Base-by-base conservation (phyloP, 2,888 invertebrate genomes). In the Nomada lathburiana region DNA sequence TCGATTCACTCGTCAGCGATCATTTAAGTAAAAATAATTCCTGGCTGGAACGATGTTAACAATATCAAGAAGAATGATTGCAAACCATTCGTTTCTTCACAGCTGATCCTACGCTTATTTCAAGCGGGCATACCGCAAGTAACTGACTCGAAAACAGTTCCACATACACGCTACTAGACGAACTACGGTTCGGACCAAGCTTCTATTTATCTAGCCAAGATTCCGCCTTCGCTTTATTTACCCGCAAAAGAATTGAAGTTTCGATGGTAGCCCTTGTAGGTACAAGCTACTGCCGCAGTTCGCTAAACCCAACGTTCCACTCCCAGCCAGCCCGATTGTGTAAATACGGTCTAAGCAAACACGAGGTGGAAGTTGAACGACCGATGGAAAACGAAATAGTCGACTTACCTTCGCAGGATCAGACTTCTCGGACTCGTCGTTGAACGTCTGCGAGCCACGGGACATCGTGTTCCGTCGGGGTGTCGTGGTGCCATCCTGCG, bases 401-500 rank as follows among this genome's bases (percentile, higher is more conserved):
- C 11, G 18, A 78, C 90, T 87, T 85, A 93, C 93, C 92, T 93
- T 93, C n/a, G 91, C 91, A 20, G 92, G 92, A 85, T 93, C 93
- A n/a, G 92, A 91, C 80, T 93, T 93, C 80, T 93, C 93, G 11
- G 85, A 80, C 42, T 91, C 89, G 55, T 93, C 92, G 84, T 82
- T 88, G 83, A 92, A 92, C 1, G 93, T 93, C 83, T 93, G 93
- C 13, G 93, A 93, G 50, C 87, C 91, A 65, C 92, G 83, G 23
- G 93, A 93, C 52, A 91, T 89, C 18, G 92, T 92, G 76, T 91
- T 92, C 60, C 89, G 89, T 2, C 91, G 89, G 7, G 85, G 72
- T 65, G 87, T 85, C 20, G 91, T 88, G 72, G 90, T 91, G 92
- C 92, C 91, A 92, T 94, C 94, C 86, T 93, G 91, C 86, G 94